A percentile compares a stretch with the other conserved stretches of the same genome.
These are phyloP conservation scores for Megaceryle alcyon DNA, from an alignment of 2,797 vertebrate species.

Conservation along the genomic window DNA sequence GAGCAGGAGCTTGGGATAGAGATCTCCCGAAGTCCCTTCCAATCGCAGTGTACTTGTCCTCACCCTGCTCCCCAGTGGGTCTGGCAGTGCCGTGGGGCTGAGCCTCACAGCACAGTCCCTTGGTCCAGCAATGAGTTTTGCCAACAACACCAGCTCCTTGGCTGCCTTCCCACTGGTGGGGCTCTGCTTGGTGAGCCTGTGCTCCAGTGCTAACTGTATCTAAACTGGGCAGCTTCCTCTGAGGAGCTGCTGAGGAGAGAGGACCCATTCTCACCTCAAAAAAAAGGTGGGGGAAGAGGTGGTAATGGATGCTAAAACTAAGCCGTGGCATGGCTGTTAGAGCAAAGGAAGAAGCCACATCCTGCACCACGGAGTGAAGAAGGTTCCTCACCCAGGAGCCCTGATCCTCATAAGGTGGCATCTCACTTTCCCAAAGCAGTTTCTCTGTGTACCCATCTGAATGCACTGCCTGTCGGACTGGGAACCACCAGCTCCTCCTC, in stretches of 20 bases:
- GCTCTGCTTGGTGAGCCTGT: neutral
- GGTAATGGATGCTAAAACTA: neutral
- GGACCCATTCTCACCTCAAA: neutral
- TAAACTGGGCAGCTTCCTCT: neutral
- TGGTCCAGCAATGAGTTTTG: neutral
- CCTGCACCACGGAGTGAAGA: neutral
- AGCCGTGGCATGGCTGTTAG: neutral
- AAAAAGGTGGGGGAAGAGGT: accelerated
- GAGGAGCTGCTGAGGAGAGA: neutral
- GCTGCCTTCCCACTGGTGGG: neutral
- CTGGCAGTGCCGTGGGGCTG: neutral
- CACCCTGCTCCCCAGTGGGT: neutral
- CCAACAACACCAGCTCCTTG: neutral
- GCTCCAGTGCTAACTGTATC: neutral
- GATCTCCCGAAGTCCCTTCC: neutral
- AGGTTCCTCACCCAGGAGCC: neutral
- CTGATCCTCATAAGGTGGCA: neutral
- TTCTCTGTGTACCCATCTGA: neutral
- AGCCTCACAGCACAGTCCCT: neutral
- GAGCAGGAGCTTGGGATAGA: neutral
- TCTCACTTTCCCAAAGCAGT: neutral
- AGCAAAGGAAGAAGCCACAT: neutral
- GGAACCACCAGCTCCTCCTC: neutral
- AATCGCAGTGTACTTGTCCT: accelerated
- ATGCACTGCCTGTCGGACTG: accelerated